Conservation (phyloP, 2,797 vertebrate species). For the Dryobates pubescens region DNA sequence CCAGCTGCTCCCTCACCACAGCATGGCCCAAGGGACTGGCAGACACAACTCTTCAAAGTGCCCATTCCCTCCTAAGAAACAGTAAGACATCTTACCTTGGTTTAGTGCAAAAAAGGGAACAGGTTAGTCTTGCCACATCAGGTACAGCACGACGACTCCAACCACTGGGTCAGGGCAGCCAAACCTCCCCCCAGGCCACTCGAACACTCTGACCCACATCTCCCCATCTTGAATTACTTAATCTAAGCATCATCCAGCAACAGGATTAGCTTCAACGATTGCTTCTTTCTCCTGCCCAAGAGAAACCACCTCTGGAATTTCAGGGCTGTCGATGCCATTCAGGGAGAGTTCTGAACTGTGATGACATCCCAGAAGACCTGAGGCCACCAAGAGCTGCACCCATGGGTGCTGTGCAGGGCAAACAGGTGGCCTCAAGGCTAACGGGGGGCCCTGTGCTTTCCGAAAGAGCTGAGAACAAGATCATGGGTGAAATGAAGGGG, state of each 20-base stretch:
- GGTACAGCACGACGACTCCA: not conserved
- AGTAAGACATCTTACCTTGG: constrained; percentile 52
- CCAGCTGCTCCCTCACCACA: not conserved
- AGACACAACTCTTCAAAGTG: not conserved
- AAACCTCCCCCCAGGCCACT: not conserved
- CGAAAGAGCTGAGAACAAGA: constrained; percentile 46
- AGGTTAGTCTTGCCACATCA: constrained; percentile 31
- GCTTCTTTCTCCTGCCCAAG: not conserved
- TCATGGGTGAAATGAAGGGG: constrained; percentile 59
- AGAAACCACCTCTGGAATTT: not conserved
- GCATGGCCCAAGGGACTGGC: not conserved
- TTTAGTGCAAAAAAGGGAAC: constrained; percentile 45
- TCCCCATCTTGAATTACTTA: not conserved
- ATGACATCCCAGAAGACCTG: not conserved
- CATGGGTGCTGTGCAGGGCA: not conserved
- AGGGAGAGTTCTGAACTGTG: not conserved
- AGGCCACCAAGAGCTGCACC: not conserved
- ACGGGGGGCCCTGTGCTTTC: not conserved
- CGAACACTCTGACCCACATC: not conserved
- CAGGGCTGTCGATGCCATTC: rapidly evolving
- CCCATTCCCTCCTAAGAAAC: not conserved
- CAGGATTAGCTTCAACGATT: not conserved
- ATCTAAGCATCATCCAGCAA: not conserved
- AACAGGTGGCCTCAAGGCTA: rapidly evolving
- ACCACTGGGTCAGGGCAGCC: not conserved